phyloP scores from a whole-genome alignment of 37 sponge, comb jelly and placozoan species.

The Axinella damicornis region DNA sequence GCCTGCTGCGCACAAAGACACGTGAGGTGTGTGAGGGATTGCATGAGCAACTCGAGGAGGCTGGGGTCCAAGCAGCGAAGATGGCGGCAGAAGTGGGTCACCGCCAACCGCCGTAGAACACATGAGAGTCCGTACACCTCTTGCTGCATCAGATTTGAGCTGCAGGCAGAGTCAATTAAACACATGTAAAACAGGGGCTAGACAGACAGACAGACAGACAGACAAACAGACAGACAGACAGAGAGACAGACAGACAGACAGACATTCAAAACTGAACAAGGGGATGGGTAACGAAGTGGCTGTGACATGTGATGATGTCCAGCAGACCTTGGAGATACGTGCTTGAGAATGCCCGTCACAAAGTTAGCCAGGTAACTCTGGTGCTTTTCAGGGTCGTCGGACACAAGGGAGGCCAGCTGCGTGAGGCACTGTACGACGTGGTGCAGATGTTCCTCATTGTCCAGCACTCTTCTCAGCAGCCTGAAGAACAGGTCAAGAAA shows the following conservation, averaged over 20 bases:
- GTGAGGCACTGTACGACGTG: constrained; percentile 68
- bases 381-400: constrained; percentile 46
- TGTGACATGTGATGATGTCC: neutral
- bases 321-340: constrained; percentile 29
- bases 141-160: constrained; percentile 31
- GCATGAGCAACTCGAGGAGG: constrained; percentile 19
- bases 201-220: no score
- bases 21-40: constrained; percentile 42
- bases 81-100: neutral
- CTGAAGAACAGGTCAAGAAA: constrained; percentile 65
- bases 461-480: constrained; percentile 20
- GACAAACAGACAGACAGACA: no score
- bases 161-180: constrained; percentile 14
- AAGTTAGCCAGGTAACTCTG: constrained; percentile 32
- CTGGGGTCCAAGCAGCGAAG: constrained; percentile 1
- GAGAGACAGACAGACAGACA: no score
- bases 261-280: no score
- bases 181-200: no score
- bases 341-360: constrained; percentile 33
- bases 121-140: constrained; percentile 56
- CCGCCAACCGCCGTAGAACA: constrained; percentile 32
- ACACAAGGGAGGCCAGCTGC: constrained; percentile 76
- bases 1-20: constrained; percentile 43
- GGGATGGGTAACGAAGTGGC: no score
- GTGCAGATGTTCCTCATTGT: constrained; percentile 23